Base-by-base conservation (phyloP, 2,888 invertebrate genomes). In the Agriopis marginaria region DNA sequence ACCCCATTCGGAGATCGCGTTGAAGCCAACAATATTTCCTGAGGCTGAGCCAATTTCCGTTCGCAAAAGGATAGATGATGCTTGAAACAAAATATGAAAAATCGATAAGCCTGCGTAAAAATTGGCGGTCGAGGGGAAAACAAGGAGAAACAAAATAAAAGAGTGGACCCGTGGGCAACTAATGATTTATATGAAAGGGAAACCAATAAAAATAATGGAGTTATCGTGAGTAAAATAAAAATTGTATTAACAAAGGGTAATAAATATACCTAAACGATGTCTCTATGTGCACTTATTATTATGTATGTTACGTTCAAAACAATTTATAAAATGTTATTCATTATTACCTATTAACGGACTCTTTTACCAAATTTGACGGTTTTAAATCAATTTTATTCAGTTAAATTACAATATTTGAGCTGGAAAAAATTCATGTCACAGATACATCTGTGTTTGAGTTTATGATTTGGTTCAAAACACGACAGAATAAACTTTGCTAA, bases 31-130 rank as follows among this genome's bases (percentile, higher is more conserved):
- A 44, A 70, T 14, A 66, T 66, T 66, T 66, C 59, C 56, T 58
- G 39, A 42, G 53, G 50, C 17, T 14, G 12, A 61, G 10, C 62
- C 44, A 65, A 69, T 69, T 65, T 69, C 69, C 69, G 58, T 40
- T 58, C 40, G 32, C 10, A 59, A 51, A 56, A n/a, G 49, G 53
- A 53, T 68, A 63, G 47, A 68, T 68, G 58, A 17, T 44, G 55
- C 61, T 39, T 50, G 67, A 63, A 53, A 58, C 58, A 63, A 51
- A 53, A 59, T 68, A 47, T 53, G 44, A 63, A 63, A 61, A 40
- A 40, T 61, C 55, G 8, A 50, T 61, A 17, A 17, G 39, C n/a
- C 47, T 40, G 32, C 40, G 40, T 44, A 42, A 64, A 56, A 60
- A 64, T 55, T 54, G 54, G 50, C 42, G 44, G 64, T 55, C 44